A percentile compares a stretch with the other conserved stretches of the same genome.
Conservation (phyloP, 2,888 invertebrate species). For the Drosophila merina region DNA sequence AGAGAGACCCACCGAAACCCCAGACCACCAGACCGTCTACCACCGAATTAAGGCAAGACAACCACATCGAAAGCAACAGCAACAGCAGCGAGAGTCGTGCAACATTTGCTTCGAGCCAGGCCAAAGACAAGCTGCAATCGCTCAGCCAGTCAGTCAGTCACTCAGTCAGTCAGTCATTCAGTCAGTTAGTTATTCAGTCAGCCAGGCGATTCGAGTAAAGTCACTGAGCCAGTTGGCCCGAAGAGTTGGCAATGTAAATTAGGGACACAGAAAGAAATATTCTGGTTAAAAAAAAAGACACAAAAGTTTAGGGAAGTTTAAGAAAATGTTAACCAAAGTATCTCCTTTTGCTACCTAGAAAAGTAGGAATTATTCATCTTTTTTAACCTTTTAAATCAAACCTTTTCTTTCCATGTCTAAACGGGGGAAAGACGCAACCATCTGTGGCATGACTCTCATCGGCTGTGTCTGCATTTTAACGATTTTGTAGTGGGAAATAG, state of each 20-base stretch:
- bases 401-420: conserved; percentile 1
- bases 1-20: conserved; percentile 47
- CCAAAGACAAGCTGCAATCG: conserved; percentile 68
- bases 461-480: conserved; percentile 72
- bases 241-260: conserved; percentile 76
- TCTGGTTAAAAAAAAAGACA: background rate
- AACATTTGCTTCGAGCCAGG: conserved; percentile 66
- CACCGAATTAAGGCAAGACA: conserved; percentile 50
- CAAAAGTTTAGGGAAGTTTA: background rate
- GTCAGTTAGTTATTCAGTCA: conserved; percentile 29
- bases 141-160: conserved; percentile 45
- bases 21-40: conserved; percentile 49
- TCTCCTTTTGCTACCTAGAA: too few relatives aligned
- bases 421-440: conserved; percentile 33
- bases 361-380: too few relatives aligned
- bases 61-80: conserved; percentile 37
- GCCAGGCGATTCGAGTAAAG: conserved; percentile 37
- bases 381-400: too few relatives aligned
- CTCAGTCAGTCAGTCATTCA: conserved; percentile 34
- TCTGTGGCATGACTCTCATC: conserved; percentile 53
- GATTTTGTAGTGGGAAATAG: conserved; percentile 58
- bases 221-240: conserved; percentile 43
- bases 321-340: background rate
- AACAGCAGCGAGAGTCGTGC: conserved; percentile 62
- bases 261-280: conserved; percentile 59